A percentile compares a stretch with the other conserved stretches of the same genome.
These are phyloP conservation scores for Bhutanitis thaidina DNA, from an alignment of 2,888 invertebrate genomes.

Conservation along the genomic window DNA sequence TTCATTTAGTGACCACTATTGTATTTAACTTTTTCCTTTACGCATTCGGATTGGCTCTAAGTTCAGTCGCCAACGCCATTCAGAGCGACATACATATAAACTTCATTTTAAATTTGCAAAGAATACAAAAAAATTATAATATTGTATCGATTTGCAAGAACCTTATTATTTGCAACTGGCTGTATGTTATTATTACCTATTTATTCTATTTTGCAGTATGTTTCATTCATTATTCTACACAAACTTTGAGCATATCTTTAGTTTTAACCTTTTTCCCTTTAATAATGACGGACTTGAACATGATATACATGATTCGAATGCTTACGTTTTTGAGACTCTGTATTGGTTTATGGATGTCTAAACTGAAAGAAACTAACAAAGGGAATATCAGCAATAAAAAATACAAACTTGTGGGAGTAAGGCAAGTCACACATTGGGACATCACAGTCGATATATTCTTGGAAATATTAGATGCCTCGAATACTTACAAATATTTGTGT, in stretches of 20 bases:
- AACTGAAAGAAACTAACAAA: background rate
- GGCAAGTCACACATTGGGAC: background rate
- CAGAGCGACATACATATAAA: background rate
- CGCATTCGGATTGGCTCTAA: background rate
- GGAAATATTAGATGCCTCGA: background rate
- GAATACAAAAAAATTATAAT: background rate
- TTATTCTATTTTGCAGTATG: background rate
- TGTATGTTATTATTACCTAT: background rate
- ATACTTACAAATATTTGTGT: background rate
- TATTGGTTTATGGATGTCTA: background rate
- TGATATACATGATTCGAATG: conserved; percentile 1
- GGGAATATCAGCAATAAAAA: background rate
- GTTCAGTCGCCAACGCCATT: background rate
- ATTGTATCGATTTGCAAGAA: background rate
- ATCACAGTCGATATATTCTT: background rate
- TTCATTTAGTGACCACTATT: background rate
- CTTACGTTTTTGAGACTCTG: background rate
- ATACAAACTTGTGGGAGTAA: background rate
- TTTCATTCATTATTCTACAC: background rate
- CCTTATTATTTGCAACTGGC: background rate
- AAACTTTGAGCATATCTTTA: background rate
- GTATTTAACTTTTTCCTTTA: background rate
- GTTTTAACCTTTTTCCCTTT: background rate
- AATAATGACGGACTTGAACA: background rate
- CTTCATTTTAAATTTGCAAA: background rate